Evolutionary conservation across 2,888 invertebrate species (phyloP).

Genomic region (Andrena trimmerana): DNA sequence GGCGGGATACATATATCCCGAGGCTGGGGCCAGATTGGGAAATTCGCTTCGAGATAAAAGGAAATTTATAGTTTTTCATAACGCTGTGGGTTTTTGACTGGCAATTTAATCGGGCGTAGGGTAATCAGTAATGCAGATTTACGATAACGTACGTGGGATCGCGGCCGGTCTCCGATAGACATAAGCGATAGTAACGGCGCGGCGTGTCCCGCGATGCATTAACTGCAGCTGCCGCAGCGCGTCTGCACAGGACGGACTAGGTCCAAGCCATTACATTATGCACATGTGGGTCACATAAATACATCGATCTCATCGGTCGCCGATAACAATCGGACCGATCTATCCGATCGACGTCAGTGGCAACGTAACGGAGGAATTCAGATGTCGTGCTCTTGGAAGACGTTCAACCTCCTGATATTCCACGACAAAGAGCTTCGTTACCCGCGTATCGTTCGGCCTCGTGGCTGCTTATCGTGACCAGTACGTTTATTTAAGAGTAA

Average conservation of each 20-base stretch:
- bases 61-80: not conserved
- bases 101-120: slow-evolving; percentile 40
- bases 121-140: slow-evolving; percentile 62
- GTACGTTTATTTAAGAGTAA: not conserved
- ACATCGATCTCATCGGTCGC: slow-evolving; percentile 79
- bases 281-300: slow-evolving; percentile 82
- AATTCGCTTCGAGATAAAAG: not conserved
- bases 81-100: not conserved
- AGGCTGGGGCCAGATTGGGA: not conserved
- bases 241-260: slow-evolving; percentile 75
- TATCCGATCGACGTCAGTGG: slow-evolving; percentile 68
- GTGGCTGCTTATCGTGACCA: not conserved
- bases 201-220: slow-evolving; percentile 78
- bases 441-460: not conserved
- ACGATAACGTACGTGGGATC: slow-evolving; percentile 64
- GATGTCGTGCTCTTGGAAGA: slow-evolving; percentile 39
- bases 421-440: slow-evolving; percentile 33
- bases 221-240: slow-evolving; percentile 81
- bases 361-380: slow-evolving; percentile 49
- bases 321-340: slow-evolving; percentile 75
- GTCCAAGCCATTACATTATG: slow-evolving; percentile 80
- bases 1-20: not conserved
- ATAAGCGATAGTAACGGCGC: slow-evolving; percentile 68
- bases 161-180: slow-evolving; percentile 70
- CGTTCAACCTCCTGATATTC: slow-evolving; percentile 51